A percentile compares a stretch with the other conserved stretches of the same genome.
Conservation (phyloP, 2,888 invertebrate species). For the Rhogogaster chlorosoma region DNA sequence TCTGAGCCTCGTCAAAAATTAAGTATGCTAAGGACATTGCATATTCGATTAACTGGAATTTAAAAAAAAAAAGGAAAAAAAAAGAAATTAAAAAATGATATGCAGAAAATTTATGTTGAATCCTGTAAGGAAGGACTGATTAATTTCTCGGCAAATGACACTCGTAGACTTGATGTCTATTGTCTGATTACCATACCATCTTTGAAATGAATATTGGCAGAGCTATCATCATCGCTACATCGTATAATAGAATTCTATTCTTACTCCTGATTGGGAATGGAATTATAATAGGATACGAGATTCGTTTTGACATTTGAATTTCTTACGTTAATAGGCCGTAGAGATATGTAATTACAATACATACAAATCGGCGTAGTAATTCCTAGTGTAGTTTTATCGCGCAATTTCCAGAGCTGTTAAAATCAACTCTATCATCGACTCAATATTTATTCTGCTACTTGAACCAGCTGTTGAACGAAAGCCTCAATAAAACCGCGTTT, state of each 20-base stretch:
- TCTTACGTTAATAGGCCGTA: background rate
- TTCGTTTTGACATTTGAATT: background rate
- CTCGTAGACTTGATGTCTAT: background rate
- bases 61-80: background rate
- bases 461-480: constrained; percentile 16
- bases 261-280: background rate
- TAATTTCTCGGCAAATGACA: constrained; percentile 17
- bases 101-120: background rate
- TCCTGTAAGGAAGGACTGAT: background rate
- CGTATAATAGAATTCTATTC: background rate
- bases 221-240: background rate
- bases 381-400: background rate
- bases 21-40: background rate
- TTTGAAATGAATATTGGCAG: constrained; percentile 23
- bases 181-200: background rate
- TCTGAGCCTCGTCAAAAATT: background rate
- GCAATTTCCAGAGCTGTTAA: constrained; percentile 20
- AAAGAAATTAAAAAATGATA: background rate
- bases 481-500: background rate
- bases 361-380: background rate
- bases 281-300: background rate
- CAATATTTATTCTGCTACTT: constrained; percentile 33
- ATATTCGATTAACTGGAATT: background rate
- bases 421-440: constrained; percentile 4
- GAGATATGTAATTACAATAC: background rate